These are phyloP conservation scores for Melipona quadrifasciata DNA, from an alignment of 1,140 invertebrate genomes.

Conservation along the genomic window DNA sequence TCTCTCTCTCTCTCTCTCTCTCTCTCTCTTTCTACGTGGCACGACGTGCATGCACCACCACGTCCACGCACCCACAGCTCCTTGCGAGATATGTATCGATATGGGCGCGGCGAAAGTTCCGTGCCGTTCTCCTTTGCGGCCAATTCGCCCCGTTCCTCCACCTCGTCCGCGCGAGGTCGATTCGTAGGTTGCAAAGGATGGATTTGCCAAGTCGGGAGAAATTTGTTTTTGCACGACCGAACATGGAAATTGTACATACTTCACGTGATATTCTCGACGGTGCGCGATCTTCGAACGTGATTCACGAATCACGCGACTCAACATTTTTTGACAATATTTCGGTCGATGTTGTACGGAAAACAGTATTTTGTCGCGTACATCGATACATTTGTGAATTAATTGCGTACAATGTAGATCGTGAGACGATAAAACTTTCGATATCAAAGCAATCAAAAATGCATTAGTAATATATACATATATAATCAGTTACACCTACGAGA, in stretches of 20 bases:
- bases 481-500: no score
- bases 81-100: background rate
- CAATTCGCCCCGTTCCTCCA: conserved; percentile 1
- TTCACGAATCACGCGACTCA: no score
- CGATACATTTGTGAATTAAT: no score
- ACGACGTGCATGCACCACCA: background rate
- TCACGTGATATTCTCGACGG: background rate
- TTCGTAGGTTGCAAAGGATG: conserved; percentile 40
- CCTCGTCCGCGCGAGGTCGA: conserved; percentile 56
- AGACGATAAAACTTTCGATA: no score
- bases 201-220: background rate
- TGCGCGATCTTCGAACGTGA: background rate
- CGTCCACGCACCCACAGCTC: conserved; percentile 4
- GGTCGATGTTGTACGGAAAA: no score
- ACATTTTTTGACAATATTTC: no score
- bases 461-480: no score
- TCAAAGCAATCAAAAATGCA: no score
- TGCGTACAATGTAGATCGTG: no score
- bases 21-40: no score
- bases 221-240: background rate
- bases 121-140: background rate
- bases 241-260: background rate
- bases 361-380: no score
- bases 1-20: no score
- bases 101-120: background rate